phyloP scores from a whole-genome alignment of 2,888 invertebrate species.

The Cepaea hortensis region DNA sequence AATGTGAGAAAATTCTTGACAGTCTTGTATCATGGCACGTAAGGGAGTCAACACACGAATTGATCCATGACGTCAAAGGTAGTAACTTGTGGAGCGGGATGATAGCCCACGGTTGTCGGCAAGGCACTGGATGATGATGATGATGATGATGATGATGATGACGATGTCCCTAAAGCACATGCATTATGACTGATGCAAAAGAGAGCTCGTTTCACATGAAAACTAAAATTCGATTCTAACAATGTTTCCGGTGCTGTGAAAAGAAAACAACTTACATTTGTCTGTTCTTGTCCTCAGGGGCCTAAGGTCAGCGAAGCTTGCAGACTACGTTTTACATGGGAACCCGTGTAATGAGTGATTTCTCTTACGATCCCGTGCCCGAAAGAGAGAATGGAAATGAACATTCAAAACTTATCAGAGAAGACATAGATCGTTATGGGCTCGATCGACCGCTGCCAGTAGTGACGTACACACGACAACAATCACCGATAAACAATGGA shows the following conservation, averaged over 20 bases:
- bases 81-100: no score
- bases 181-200: not conserved
- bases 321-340: conserved; percentile 42
- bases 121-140: no score
- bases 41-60: no score
- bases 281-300: not conserved
- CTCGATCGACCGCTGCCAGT: not conserved
- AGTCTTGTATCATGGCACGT: no score
- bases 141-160: no score
- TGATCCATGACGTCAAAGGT: no score
- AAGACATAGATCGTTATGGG: conserved; percentile 29
- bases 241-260: not conserved
- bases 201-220: not conserved
- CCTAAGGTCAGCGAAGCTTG: not conserved
- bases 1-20: no score
- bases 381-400: conserved; percentile 17
- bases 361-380: conserved; percentile 35
- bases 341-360: conserved; percentile 54
- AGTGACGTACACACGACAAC: conserved; percentile 13
- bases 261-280: not conserved
- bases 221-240: not conserved
- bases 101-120: no score
- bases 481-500: not conserved
- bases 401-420: not conserved
- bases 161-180: no score